Percentiles rank a stretch among this genome's conserved stretches.
phyloP scores from a whole-genome alignment of 2,113 vertebrate species.

The Ursus arctos region DNA sequence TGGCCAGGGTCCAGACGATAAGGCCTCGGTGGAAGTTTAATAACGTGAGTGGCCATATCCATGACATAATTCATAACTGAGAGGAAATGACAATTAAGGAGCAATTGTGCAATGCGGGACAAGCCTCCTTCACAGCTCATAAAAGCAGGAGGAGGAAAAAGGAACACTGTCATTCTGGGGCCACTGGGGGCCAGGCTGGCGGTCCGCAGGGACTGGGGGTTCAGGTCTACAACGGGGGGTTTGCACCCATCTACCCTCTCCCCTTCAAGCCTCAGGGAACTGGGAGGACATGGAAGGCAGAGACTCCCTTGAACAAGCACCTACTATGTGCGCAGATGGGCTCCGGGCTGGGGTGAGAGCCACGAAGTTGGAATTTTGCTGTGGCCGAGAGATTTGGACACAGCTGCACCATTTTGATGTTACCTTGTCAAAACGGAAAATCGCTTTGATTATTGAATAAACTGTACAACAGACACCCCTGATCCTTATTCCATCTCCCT shows the following conservation, averaged over 20 bases:
- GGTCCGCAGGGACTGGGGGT: neutral
- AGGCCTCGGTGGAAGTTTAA: constrained; percentile 64
- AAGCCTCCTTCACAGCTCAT: constrained; percentile 82
- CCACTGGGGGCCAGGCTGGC: neutral
- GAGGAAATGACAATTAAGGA: constrained; percentile 79
- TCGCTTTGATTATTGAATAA: neutral
- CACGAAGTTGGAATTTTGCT: fast-evolving
- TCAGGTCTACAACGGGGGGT: neutral
- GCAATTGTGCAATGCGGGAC: constrained; percentile 65
- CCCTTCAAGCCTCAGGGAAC: neutral
- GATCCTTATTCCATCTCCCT: neutral
- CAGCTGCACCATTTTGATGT: constrained; percentile 42
- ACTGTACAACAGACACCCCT: neutral
- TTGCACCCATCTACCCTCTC: neutral
- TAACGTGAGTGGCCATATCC: constrained; percentile 68
- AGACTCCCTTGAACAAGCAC: neutral
- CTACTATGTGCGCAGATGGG: neutral
- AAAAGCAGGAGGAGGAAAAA: constrained; percentile 80
- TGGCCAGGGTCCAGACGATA: constrained; percentile 51
- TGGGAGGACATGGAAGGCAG: fast-evolving
- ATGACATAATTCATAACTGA: constrained; percentile 79
- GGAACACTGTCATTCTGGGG: neutral
- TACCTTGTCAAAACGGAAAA: constrained; percentile 32
- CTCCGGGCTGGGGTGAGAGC: neutral
- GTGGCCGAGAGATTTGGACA: fast-evolving